These are phyloP conservation scores for Drosophila paranaensis DNA, from an alignment of 2,888 invertebrate species.

Conservation along the genomic window DNA sequence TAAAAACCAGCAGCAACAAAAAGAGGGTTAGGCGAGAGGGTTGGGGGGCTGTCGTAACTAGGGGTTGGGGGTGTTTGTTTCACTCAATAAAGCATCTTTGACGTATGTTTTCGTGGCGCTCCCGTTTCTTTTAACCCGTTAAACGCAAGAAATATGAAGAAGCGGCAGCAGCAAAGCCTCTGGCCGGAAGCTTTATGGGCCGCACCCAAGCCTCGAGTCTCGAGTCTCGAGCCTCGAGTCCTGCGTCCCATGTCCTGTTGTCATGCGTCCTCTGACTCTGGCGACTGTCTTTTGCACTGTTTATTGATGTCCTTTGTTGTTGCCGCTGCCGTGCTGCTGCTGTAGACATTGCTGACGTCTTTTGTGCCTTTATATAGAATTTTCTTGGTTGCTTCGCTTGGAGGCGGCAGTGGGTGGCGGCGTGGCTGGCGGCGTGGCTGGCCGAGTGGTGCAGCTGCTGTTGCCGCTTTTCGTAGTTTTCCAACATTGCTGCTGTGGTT, in stretches of 20 bases:
- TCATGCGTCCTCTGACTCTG: constrained; percentile 24
- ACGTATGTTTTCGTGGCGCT: constrained; percentile 54
- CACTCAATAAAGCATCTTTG: constrained; percentile 77
- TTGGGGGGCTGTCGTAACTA: background rate
- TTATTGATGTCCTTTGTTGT: constrained; percentile 70
- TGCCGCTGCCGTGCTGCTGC: constrained; percentile 37
- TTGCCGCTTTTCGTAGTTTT: constrained; percentile 60
- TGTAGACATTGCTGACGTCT: constrained; percentile 77
- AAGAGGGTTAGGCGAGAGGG: background rate
- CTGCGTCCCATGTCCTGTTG: constrained; percentile 5
- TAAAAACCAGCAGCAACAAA: constrained; percentile 5
- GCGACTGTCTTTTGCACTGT: constrained; percentile 75
- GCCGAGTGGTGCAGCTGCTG: background rate
- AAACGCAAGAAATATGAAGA: constrained; percentile 58
- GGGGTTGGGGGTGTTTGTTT: constrained; percentile 58
- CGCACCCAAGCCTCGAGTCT: constrained; percentile 32
- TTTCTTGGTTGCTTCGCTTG: constrained; percentile 55
- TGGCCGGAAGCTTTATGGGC: constrained; percentile 64
- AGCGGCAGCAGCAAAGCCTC: constrained; percentile 46
- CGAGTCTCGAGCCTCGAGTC: background rate
- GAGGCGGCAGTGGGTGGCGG: constrained; percentile 14
- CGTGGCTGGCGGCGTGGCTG: background rate
- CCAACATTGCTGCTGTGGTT: constrained; percentile 75
- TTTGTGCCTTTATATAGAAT: constrained; percentile 75
- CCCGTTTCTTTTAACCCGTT: constrained; percentile 26